Evolutionary conservation across 35 echinoderm and acorn worm species (phyloP).

Genomic region (Stichopus chloronotus): DNA sequence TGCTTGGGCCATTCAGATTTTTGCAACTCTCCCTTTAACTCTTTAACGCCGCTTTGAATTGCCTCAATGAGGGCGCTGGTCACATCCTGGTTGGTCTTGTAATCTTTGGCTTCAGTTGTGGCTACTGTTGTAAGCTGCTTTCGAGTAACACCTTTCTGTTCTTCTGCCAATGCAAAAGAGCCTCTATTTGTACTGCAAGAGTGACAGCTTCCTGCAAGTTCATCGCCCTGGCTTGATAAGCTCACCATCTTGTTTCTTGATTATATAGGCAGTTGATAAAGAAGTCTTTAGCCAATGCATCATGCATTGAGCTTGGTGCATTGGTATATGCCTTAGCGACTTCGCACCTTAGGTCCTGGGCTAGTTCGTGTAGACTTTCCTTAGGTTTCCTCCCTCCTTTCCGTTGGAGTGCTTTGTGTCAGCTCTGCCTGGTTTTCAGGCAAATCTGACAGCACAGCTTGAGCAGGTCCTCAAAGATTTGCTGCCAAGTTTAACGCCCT

Average conservation of each 20-base stretch:
- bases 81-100: neutral
- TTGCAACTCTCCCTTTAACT: neutral
- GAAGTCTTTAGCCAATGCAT: slow-evolving; percentile 7
- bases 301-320: neutral
- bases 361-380: neutral
- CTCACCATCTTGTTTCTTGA: no score
- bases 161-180: neutral
- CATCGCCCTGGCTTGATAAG: no score
- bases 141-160: neutral
- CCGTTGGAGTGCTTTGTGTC: slow-evolving; percentile 12
- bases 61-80: neutral
- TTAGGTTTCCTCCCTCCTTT: neutral
- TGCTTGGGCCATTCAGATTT: neutral
- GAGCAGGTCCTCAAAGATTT: slow-evolving; percentile 25
- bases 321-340: neutral
- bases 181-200: neutral
- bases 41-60: neutral
- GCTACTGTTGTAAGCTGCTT: no score
- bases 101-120: neutral
- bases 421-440: slow-evolving; percentile 58
- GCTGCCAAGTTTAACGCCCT: slow-evolving; percentile 33
- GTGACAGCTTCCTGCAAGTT: slow-evolving; percentile 1
- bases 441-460: slow-evolving; percentile 35
- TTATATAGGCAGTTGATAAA: no score
- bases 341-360: neutral